Conservation (phyloP, 2,797 vertebrate genomes). For the Austrolebias charrua region DNA sequence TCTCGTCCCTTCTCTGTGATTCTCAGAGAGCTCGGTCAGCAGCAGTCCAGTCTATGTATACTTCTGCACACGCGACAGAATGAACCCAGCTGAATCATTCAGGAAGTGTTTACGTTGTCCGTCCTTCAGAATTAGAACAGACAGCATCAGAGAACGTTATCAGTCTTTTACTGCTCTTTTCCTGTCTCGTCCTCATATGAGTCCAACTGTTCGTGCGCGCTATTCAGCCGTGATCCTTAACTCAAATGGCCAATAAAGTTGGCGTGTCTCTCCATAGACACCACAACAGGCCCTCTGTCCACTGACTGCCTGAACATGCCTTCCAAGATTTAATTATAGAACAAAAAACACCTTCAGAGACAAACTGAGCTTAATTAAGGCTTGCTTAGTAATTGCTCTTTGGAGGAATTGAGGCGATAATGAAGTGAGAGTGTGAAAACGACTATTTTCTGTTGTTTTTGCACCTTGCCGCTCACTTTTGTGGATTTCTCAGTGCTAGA, state of each 20-base stretch:
- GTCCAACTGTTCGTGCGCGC: neutral
- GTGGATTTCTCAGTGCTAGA: constrained; percentile 28
- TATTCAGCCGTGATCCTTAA: neutral
- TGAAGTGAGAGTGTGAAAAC: constrained; percentile 62
- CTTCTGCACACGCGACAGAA: constrained; percentile 28
- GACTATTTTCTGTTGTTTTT: constrained; percentile 18
- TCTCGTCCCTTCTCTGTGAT: constrained; percentile 18
- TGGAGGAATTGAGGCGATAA: constrained; percentile 63
- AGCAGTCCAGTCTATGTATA: constrained; percentile 16
- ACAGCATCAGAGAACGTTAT: neutral
- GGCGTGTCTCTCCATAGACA: neutral
- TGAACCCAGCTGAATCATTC: constrained; percentile 36
- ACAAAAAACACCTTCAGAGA: constrained; percentile 25
- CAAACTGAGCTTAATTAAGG: constrained; percentile 54
- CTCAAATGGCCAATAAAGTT: constrained; percentile 11
- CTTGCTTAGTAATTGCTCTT: constrained; percentile 42
- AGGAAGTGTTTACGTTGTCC: constrained; percentile 12
- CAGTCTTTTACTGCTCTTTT: neutral
- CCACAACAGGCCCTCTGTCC: constrained; percentile 22
- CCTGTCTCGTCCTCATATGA: neutral
- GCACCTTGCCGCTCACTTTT: constrained; percentile 13
- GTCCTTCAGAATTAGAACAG: constrained; percentile 10
- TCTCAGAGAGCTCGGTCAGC: constrained; percentile 24
- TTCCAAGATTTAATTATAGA: constrained; percentile 47
- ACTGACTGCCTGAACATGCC: constrained; percentile 39